These are phyloP conservation scores for Drosophila ambigua DNA, from an alignment of 1,140 invertebrate genomes.

Conservation along the genomic window DNA sequence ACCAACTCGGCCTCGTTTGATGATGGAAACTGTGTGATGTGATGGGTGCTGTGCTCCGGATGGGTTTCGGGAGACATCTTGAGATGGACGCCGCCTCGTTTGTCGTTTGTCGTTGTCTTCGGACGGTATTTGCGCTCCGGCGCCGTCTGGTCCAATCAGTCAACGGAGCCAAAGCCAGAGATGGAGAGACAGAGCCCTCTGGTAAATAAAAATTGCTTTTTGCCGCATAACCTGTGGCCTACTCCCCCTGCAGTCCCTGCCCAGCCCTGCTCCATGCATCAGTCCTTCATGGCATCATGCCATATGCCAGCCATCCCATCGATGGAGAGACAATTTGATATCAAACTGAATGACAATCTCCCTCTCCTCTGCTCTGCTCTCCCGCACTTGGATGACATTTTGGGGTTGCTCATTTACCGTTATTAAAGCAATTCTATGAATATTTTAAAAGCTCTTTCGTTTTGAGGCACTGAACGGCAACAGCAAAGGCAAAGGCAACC, in stretches of 20 bases:
- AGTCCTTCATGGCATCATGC: too few species aligned
- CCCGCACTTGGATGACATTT: conserved; percentile 27
- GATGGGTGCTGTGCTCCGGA: background rate
- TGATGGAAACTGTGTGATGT: conserved; percentile 9
- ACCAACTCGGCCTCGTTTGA: conserved; percentile 36
- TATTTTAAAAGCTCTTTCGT: conserved; percentile 71
- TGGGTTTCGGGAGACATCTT: conserved; percentile 38
- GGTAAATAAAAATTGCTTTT: conserved; percentile 76
- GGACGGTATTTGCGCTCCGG: conserved; percentile 48
- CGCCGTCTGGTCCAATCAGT: conserved; percentile 72
- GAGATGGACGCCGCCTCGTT: conserved; percentile 64
- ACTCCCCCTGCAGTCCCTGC: background rate
- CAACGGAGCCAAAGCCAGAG: conserved; percentile 27
- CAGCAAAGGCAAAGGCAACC: too few species aligned
- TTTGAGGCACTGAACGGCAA: conserved; percentile 8
- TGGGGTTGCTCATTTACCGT: conserved; percentile 67
- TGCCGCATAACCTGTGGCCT: conserved; percentile 71
- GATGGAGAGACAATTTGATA: conserved; percentile 72
- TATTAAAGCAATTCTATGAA: conserved; percentile 81
- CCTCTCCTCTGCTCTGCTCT: background rate
- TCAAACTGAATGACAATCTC: conserved; percentile 6
- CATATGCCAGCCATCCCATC: conserved; percentile 24
- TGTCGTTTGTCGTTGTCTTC: conserved; percentile 30
- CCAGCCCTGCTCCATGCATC: too few species aligned
- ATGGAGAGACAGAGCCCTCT: conserved; percentile 14